phyloP scores from a whole-genome alignment of 2,113 vertebrate genomes.

The Cebus imitator region DNA sequence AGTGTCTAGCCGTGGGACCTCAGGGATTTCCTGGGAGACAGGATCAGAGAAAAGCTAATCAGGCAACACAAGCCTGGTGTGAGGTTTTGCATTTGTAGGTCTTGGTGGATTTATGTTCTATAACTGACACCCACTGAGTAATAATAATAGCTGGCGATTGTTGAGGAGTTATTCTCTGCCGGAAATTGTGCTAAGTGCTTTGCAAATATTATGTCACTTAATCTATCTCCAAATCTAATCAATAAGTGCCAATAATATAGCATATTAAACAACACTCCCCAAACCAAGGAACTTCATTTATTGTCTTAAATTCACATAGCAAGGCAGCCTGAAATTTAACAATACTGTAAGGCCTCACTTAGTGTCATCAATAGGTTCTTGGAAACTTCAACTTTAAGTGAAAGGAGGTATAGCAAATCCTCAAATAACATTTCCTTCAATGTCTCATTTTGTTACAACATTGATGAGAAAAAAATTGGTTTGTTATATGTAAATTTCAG shows the following conservation, averaged over 20 bases:
- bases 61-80: background rate
- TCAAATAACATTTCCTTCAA: background rate
- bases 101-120: background rate
- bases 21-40: background rate
- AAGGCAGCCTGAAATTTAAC: background rate
- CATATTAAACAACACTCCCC: background rate
- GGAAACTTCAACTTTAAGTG: background rate
- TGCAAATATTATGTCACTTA: background rate
- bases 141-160: background rate
- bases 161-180: background rate
- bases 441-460: background rate
- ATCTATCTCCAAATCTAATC: background rate
- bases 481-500: background rate
- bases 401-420: background rate
- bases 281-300: background rate
- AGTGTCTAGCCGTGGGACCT: background rate
- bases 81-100: background rate
- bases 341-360: background rate
- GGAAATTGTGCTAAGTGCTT: background rate
- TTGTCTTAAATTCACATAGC: background rate
- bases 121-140: background rate
- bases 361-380: background rate
- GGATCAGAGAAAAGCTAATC: background rate
- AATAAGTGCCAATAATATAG: background rate
- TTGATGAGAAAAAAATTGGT: background rate